Evolutionary conservation across 2,888 invertebrate genomes (phyloP).

Genomic region (Heliconius charithonia): DNA sequence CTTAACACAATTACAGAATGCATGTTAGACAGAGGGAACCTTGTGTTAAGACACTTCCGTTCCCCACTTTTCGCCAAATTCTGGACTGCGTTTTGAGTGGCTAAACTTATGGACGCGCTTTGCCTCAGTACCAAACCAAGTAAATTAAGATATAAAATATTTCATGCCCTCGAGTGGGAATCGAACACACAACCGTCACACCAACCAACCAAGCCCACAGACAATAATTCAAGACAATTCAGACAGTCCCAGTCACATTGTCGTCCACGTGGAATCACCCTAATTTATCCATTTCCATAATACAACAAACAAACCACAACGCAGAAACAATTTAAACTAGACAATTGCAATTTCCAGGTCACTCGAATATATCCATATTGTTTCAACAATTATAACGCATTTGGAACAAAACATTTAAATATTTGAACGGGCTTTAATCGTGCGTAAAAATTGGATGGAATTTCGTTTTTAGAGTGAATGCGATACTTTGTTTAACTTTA

Average conservation of each 20-base stretch:
- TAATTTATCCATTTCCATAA: constrained; percentile 33
- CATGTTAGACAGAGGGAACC: too few species aligned
- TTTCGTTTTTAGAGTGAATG: background rate
- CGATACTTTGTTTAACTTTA: background rate
- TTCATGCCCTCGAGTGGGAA: too few species aligned
- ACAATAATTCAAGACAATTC: too few species aligned
- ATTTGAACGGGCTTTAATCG: constrained; percentile 17
- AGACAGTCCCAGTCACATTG: background rate
- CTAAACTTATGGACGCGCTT: too few species aligned
- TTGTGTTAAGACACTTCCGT: too few species aligned
- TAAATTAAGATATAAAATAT: too few species aligned
- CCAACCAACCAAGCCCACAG: too few species aligned
- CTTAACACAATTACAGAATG: too few species aligned
- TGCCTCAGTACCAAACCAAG: too few species aligned
- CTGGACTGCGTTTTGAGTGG: too few species aligned
- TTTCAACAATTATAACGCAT: constrained; percentile 22
- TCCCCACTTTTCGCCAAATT: too few species aligned
- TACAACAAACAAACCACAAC: constrained; percentile 33
- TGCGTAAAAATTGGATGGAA: background rate
- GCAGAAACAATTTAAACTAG: constrained; percentile 35
- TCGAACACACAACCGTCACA: too few species aligned
- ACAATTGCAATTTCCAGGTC: constrained; percentile 37
- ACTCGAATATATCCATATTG: constrained; percentile 34
- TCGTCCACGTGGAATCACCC: constrained; percentile 2
- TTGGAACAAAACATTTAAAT: constrained; percentile 21